These are phyloP conservation scores for Peromyscus attwateri DNA, from an alignment of 2,797 vertebrate genomes.

Conservation along the genomic window DNA sequence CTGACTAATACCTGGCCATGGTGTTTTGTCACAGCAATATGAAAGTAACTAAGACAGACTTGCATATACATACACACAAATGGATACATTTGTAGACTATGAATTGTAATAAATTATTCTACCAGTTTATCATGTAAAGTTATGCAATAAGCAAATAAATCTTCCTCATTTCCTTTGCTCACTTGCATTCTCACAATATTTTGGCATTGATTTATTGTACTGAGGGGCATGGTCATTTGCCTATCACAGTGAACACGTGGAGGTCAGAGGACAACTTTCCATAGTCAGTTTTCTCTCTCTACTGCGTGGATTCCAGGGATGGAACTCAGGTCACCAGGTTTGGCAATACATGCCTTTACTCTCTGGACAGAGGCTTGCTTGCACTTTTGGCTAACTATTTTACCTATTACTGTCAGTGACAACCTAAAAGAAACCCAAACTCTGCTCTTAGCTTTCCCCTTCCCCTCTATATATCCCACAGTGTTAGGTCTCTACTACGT, in stretches of 20 bases:
- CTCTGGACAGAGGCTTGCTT: neutral
- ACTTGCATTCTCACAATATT: neutral
- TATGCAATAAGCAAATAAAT: neutral
- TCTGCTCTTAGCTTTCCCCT: neutral
- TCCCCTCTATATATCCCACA: neutral
- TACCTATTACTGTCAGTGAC: neutral
- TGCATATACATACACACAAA: neutral
- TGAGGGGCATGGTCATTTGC: too few relatives aligned
- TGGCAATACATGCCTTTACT: fast-evolving
- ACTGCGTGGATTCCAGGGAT: neutral
- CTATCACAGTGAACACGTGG: neutral
- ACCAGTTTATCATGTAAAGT: neutral
- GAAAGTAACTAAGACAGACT: neutral
- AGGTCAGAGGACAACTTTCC: neutral
- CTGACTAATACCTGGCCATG: neutral
- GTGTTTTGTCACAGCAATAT: neutral
- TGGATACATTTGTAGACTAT: neutral
- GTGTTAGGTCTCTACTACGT: neutral
- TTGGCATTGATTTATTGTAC: neutral
- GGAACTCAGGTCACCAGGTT: neutral
- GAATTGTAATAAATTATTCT: conserved; percentile 16
- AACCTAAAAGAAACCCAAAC: neutral
- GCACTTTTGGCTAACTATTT: neutral
- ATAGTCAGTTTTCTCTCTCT: neutral
- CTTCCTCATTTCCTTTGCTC: neutral